A percentile compares a stretch with the other conserved stretches of the same genome.
phyloP scores from a whole-genome alignment of 1,140 invertebrate genomes.

The Plutomurus gul region DNA sequence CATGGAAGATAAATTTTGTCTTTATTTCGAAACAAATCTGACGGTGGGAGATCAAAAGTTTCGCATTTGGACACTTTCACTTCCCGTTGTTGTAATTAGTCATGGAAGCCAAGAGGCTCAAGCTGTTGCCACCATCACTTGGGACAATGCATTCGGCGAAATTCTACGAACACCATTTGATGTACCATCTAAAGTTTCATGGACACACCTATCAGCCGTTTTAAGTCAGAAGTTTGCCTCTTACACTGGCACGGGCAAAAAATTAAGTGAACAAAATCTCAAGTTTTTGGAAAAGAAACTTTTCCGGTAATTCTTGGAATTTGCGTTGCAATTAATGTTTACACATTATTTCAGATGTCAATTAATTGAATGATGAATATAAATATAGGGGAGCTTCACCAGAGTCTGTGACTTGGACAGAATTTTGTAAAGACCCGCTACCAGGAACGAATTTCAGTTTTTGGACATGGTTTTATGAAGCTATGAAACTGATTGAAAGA shows the following conservation, averaged over 20 bases:
- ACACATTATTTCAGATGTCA: background rate
- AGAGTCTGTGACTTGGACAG: background rate
- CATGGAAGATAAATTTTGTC: background rate
- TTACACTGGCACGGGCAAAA: background rate
- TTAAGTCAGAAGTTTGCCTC: background rate
- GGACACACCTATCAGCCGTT: background rate
- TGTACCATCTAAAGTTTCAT: background rate
- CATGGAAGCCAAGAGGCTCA: conserved; percentile 13
- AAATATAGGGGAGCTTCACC: background rate
- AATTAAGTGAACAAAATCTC: background rate
- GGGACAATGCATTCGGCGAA: background rate
- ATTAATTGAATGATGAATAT: background rate
- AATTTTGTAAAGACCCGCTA: conserved; percentile 9
- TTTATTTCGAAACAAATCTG: background rate
- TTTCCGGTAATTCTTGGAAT: background rate
- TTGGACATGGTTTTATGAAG: background rate
- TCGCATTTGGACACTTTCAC: background rate
- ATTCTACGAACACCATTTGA: background rate
- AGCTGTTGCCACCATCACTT: background rate
- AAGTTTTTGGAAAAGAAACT: background rate
- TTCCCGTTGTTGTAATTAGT: background rate
- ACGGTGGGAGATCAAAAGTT: background rate
- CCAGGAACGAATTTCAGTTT: background rate
- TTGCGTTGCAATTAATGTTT: background rate
- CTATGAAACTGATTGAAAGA: conserved; percentile 9